A percentile compares a stretch with the other conserved stretches of the same genome.
phyloP scores from a whole-genome alignment of 2,797 vertebrate species.

The Merluccius polli region DNA sequence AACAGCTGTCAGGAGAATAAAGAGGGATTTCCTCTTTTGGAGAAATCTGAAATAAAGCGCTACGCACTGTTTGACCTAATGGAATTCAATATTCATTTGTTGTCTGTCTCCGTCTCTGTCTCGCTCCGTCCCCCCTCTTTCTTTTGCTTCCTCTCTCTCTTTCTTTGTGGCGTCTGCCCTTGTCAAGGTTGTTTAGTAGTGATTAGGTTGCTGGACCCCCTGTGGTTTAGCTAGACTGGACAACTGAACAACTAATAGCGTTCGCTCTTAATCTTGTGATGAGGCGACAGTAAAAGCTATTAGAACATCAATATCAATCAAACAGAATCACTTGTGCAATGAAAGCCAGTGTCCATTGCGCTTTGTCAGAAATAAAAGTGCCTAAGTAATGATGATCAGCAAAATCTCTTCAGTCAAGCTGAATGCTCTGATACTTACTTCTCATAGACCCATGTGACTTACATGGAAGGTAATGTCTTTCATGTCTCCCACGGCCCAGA shows the following conservation, averaged over 20 bases:
- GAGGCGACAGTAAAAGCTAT: not conserved
- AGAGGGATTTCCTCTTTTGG: constrained; percentile 44
- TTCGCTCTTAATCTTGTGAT: not conserved
- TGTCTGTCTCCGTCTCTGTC: not conserved
- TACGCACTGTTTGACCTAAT: constrained; percentile 12
- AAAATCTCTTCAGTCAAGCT: not conserved
- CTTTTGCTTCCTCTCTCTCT: not conserved
- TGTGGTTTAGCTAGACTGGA: not conserved
- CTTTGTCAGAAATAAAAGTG: not conserved
- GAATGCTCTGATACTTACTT: not conserved
- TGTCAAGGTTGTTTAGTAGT: not conserved
- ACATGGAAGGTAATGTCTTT: not conserved
- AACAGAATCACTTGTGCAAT: not conserved
- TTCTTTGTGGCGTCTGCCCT: not conserved
- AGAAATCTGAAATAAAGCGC: constrained; percentile 26
- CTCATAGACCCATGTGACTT: not conserved
- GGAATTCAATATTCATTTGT: constrained; percentile 1
- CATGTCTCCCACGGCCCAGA: no score
- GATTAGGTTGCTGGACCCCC: not conserved
- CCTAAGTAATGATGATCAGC: not conserved
- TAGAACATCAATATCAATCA: not conserved
- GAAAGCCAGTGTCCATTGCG: not conserved
- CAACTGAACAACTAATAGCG: not conserved
- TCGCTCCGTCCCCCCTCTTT: not conserved
- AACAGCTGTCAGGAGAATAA: constrained; percentile 36